phyloP scores from a whole-genome alignment of 2,113 vertebrate species.

The Actenoides lindsayi region DNA sequence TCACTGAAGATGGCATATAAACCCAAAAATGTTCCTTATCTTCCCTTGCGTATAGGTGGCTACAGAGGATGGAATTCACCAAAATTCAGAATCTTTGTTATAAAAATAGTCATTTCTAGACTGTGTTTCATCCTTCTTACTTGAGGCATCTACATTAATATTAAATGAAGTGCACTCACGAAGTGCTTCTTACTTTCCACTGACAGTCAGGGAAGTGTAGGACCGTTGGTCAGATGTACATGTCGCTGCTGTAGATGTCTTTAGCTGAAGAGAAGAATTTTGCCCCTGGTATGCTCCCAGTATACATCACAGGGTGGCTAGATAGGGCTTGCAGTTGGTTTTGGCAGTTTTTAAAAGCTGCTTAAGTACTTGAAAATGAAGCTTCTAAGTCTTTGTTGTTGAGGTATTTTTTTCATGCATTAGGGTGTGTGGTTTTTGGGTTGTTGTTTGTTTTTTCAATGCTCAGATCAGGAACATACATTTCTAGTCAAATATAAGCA shows the following conservation, averaged over 20 bases:
- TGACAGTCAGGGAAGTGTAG: not conserved
- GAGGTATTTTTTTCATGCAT: not conserved
- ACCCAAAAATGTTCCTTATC: not conserved
- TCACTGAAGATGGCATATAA: not conserved
- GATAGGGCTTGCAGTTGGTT: not conserved
- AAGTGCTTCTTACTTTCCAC: not conserved
- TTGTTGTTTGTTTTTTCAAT: not conserved
- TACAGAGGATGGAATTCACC: not conserved
- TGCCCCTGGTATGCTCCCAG: not conserved
- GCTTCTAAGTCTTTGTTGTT: not conserved
- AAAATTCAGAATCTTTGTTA: not conserved
- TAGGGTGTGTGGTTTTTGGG: not conserved
- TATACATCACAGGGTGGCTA: not conserved
- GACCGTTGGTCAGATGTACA: not conserved
- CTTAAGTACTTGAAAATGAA: not conserved
- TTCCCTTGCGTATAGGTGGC: not conserved
- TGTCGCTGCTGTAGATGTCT: not conserved
- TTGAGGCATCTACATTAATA: not conserved
- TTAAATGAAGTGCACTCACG: not conserved
- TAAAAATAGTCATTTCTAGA: not conserved
- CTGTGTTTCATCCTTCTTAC: not conserved
- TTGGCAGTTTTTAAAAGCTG: not conserved
- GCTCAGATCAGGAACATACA: not conserved
- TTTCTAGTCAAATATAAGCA: not conserved
- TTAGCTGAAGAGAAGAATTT: not conserved